phyloP scores from a whole-genome alignment of 2,888 invertebrate species.

The Sphaerophoria taeniata region DNA sequence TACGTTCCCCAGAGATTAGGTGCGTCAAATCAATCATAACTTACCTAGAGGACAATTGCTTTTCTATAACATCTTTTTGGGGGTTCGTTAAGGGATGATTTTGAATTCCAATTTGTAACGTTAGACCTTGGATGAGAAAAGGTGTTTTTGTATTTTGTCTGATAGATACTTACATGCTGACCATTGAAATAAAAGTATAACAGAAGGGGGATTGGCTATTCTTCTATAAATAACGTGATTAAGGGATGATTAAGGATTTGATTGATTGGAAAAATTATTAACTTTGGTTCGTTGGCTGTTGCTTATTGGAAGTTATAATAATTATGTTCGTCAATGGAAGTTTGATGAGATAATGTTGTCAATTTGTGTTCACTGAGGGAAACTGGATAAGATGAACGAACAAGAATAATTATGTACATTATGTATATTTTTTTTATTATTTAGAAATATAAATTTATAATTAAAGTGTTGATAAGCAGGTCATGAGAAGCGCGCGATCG shows the following conservation, averaged over 20 bases:
- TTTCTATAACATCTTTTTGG: slow-evolving; percentile 43
- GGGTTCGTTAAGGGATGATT: slow-evolving; percentile 59
- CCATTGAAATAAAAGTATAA: slow-evolving; percentile 8
- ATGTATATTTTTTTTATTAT: too few relatives aligned
- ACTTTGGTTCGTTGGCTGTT: slow-evolving; percentile 58
- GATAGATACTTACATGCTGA: slow-evolving; percentile 19
- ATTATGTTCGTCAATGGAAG: slow-evolving; percentile 44
- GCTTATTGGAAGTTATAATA: slow-evolving; percentile 56
- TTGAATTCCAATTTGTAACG: slow-evolving; percentile 54
- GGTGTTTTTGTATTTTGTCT: slow-evolving; percentile 14
- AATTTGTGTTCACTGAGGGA: slow-evolving; percentile 37
- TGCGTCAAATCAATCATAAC: slow-evolving; percentile 47
- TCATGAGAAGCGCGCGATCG: too few relatives aligned
- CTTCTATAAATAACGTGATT: slow-evolving; percentile 16
- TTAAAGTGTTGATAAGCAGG: too few relatives aligned
- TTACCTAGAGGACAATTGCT: slow-evolving; percentile 17
- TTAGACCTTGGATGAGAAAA: slow-evolving; percentile 14
- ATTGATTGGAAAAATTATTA: slow-evolving; percentile 79
- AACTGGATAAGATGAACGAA: neutral
- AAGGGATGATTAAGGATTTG: slow-evolving; percentile 76
- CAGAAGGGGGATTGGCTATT: slow-evolving; percentile 12
- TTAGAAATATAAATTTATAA: too few relatives aligned
- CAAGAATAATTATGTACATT: neutral
- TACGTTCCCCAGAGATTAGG: slow-evolving; percentile 8
- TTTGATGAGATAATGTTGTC: slow-evolving; percentile 64